phyloP scores from a whole-genome alignment of 2,113 vertebrate genomes.

The Coturnix japonica region DNA sequence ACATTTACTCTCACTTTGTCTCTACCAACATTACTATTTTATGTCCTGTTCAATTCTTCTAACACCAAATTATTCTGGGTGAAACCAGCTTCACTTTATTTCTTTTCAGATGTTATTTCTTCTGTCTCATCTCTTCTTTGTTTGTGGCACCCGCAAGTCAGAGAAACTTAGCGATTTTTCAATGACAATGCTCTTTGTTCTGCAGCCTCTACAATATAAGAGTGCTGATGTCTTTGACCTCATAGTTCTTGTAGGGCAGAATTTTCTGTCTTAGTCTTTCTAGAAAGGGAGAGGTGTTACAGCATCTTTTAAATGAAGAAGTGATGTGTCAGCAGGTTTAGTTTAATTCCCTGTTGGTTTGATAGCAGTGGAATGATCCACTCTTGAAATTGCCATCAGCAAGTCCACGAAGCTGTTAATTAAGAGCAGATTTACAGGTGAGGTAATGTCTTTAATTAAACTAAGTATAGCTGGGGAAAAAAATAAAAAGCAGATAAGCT shows the following conservation, averaged over 20 bases:
- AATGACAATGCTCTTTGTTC: background rate
- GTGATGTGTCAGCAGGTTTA: constrained; percentile 10
- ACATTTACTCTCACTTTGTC: background rate
- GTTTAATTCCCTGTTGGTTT: constrained; percentile 10
- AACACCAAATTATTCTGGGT: background rate
- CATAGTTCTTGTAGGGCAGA: background rate
- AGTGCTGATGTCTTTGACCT: background rate
- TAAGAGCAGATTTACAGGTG: constrained; percentile 68
- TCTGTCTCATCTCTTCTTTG: background rate
- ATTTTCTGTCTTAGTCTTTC: background rate
- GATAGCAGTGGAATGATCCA: constrained; percentile 40
- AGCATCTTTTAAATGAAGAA: constrained; percentile 17
- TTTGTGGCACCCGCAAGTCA: background rate
- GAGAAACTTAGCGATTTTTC: background rate
- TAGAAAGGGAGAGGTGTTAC: constrained; percentile 2
- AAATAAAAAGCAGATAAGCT: constrained; percentile 36
- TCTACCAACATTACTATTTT: background rate
- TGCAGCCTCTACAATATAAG: background rate
- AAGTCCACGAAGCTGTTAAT: constrained; percentile 61
- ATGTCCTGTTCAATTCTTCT: background rate
- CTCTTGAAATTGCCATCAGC: constrained; percentile 55
- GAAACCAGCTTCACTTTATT: background rate
- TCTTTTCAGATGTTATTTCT: background rate
- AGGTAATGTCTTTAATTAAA: constrained; percentile 63
- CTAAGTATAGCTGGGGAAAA: constrained; percentile 22